These are phyloP conservation scores for Listrodromus nycthemerus DNA, from an alignment of 2,888 invertebrate species.

Conservation along the genomic window DNA sequence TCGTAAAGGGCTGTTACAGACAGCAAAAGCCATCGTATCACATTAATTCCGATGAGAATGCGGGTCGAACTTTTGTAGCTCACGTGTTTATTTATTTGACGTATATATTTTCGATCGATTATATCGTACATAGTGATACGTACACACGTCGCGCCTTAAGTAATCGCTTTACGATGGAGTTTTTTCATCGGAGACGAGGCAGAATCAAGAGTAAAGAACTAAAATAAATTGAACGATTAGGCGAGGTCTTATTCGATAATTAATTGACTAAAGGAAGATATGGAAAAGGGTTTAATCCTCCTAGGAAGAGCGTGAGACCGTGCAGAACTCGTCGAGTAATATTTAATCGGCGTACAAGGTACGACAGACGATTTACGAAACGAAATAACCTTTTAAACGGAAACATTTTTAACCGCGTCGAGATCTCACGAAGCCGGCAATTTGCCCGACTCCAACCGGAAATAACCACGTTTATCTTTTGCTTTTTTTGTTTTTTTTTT, in stretches of 20 bases:
- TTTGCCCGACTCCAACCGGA: slow-evolving; percentile 68
- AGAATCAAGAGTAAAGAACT: background rate
- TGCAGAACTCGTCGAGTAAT: slow-evolving; percentile 49
- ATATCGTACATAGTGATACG: slow-evolving; percentile 63
- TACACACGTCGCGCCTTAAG: slow-evolving; percentile 54
- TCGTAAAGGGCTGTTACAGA: slow-evolving; percentile 37
- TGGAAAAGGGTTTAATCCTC: slow-evolving; percentile 40
- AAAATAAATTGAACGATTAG: slow-evolving; percentile 27
- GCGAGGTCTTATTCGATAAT: slow-evolving; percentile 29
- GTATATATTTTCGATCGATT: slow-evolving; percentile 51
- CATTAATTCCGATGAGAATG: slow-evolving; percentile 33
- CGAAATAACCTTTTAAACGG: slow-evolving; percentile 2
- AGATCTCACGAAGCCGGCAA: slow-evolving; percentile 64
- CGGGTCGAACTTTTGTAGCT: slow-evolving; percentile 37
- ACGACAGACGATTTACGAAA: slow-evolving; percentile 47
- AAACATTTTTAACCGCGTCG: slow-evolving; percentile 48
- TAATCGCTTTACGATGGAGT: slow-evolving; percentile 47
- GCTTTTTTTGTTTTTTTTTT: slow-evolving; percentile 3
- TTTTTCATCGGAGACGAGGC: slow-evolving; percentile 24
- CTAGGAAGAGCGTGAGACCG: slow-evolving; percentile 47
- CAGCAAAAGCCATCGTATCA: slow-evolving; percentile 48
- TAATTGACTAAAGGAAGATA: slow-evolving; percentile 11
- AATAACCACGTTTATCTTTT: slow-evolving; percentile 64
- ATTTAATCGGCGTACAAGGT: slow-evolving; percentile 28
- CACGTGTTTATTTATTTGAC: slow-evolving; percentile 56